Base-by-base conservation (phyloP, 23 tunicate genomes). In the Ciona savignyi region DNA sequence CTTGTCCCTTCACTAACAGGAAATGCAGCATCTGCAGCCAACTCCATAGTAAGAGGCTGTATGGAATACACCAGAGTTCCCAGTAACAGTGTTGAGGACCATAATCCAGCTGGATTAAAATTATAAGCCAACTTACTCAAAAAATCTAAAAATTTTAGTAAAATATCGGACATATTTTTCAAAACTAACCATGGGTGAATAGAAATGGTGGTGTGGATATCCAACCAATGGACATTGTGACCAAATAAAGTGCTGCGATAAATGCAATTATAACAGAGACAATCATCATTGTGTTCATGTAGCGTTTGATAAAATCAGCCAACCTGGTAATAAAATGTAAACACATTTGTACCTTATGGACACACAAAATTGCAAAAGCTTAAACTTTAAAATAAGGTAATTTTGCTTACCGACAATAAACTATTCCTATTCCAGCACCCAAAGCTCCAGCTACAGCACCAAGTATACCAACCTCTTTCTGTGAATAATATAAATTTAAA, bases 1-100 rank as follows among this genome's bases (percentile, higher is more conserved):
- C 67, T 63, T 1, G 77, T 80, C 11, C 84, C 84, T 80, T 80
- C 84, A 62, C 72, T 72, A 1, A 71, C 73, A 25, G 84, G 84
- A 33, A 65, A 80, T 4, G 84, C 84, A 23, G 35, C 60, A 33
- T 80, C 84, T 22, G 70, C 23, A 24, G 67, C 25, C 48, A 70
- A 62, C 64, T 80, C 84, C 26, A 61, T 23, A 4, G 67, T 62
- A 25, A 80, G 33, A 20, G 84, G 84, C 19, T 70, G 77, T 21
- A 62, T 49, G 15, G 61, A 11, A 20, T 11, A 49, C 19, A 11
- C 20, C 20, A 49, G 20, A 20, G 61, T 11, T 11, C 61, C 61
- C 19, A 11, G 71, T 2, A 65, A 21, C 29, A 76, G 23, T 60
- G 33, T n/a, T 9, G 80, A 64, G n/a, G 33, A n/a, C 80, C 80